Conservation (phyloP, 2,888 invertebrate genomes). For the Nemapogon koenigi region DNA sequence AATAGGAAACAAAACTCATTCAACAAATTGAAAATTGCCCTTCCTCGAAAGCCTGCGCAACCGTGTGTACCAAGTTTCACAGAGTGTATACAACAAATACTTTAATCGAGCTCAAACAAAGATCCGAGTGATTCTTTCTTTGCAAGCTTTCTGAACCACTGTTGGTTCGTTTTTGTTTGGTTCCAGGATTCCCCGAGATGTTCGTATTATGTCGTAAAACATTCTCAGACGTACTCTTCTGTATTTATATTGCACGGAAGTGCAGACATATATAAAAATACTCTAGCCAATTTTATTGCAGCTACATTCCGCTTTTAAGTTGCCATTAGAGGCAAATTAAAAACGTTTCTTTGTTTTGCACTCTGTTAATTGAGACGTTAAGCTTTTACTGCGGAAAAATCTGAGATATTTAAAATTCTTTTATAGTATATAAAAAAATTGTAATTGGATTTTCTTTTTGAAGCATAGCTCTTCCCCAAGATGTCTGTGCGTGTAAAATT, state of each 20-base stretch:
- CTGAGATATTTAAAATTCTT: not conserved
- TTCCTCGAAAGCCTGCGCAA: too few species aligned
- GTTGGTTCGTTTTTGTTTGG: conserved; percentile 3
- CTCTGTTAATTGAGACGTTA: conserved; percentile 2
- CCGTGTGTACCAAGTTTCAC: too few species aligned
- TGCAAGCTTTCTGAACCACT: conserved; percentile 3
- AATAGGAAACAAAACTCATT: too few species aligned
- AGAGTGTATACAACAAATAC: conserved; percentile 6
- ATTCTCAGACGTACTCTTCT: conserved; percentile 6
- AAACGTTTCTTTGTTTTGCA: conserved; percentile 9
- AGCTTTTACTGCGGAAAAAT: conserved; percentile 4
- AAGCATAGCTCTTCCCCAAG: not conserved
- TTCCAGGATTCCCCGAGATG: conserved; percentile 5
- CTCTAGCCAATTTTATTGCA: conserved; percentile 5
- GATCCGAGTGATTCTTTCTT: conserved; percentile 4
- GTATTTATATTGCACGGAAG: conserved; percentile 7
- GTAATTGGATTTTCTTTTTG: not conserved
- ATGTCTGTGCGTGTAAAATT: not conserved
- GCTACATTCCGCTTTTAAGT: conserved; percentile 6
- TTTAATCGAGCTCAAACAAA: conserved; percentile 9
- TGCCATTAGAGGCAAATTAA: conserved; percentile 7
- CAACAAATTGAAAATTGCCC: too few species aligned
- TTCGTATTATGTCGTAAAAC: conserved; percentile 9
- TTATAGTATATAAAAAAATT: not conserved
- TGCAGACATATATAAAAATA: conserved; percentile 7